Evolutionary conservation across 2,797 vertebrate genomes (phyloP), one percentile per base, ranked within the genome.

Genomic region (Psittacula echo): DNA sequence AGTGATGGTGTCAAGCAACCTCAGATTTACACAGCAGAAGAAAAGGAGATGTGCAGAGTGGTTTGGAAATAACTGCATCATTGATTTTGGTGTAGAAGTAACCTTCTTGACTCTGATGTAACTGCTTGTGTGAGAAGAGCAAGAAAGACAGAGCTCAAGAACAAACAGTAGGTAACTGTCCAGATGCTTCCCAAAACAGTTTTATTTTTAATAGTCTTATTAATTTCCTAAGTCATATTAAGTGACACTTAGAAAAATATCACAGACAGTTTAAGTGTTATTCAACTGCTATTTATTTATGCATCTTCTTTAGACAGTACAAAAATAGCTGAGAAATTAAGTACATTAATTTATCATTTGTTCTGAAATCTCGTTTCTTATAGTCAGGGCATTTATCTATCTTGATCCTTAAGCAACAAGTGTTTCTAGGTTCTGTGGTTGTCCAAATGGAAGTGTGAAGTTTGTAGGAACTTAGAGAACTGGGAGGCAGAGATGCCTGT

Each of bases 201-300:
- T 66, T 80, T 91, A 34, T 74, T 92, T 94, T 91, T 73, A 78
- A 13, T 84, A 30, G 13, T 76, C 11, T 7, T 66, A 41, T 70
- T 70, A 56, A 92, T 85, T 85, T 76, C 51, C 64, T 50, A 67
- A 41, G 7, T 72, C 76, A 10, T 67, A 71, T 91, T 72, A 92
- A 91, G 32, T 77, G 61, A 11, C 16, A 68, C 37, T 94, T 64
- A 37, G 37, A 48, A 77, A 74, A 93, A 61, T 48, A 84, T n/a
- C 48, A 78, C 11, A 73, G 42, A 42, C 15, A 66, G 26, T 73
- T 81, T 82, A 34, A 65, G 58, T 88, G 81, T 88, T 76, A 85
- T 79, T 85, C 39, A 54, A 19, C n/a, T 85, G 44, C 41, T 96
- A 58, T 44, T 81, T 96, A 86, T 74, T 72, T 87, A 58, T 50